Conservation (phyloP, 2,888 invertebrate genomes). For the Oconnorella tubifera region DNA sequence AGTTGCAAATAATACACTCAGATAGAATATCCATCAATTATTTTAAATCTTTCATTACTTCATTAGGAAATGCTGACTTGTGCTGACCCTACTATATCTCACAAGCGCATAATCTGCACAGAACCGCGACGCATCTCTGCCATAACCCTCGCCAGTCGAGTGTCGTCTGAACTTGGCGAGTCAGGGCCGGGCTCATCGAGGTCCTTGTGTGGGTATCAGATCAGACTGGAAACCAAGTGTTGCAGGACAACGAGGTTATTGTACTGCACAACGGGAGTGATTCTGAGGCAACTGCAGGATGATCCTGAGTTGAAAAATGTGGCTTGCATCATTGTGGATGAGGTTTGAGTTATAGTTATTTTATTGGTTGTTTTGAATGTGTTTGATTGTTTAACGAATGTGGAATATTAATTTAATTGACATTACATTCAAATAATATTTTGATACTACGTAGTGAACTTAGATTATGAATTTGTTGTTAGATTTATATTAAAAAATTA, state of each 20-base stretch:
- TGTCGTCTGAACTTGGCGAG: conserved; percentile 50
- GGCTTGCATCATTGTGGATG: conserved; percentile 51
- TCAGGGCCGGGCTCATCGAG: conserved; percentile 36
- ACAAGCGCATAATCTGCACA: conserved; percentile 44
- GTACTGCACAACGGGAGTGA: conserved; percentile 85
- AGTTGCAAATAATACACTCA: too few species aligned
- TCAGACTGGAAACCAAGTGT: conserved; percentile 44
- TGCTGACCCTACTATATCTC: neutral
- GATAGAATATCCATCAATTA: too few species aligned
- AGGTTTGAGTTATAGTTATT: too few species aligned
- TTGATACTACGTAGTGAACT: too few species aligned
- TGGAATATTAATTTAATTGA: too few species aligned
- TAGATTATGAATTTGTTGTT: too few species aligned
- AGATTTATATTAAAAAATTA: too few species aligned
- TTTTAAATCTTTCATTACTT: too few species aligned
- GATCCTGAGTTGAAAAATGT: conserved; percentile 58
- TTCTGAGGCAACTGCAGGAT: conserved; percentile 73
- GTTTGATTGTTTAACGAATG: neutral
- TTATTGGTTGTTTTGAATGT: neutral
- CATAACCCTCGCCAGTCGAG: conserved; percentile 47
- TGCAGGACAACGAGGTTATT: conserved; percentile 51
- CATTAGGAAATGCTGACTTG: conserved; percentile 7
- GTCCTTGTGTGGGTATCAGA: conserved; percentile 35
- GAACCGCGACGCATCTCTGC: conserved; percentile 53
- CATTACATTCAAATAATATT: too few species aligned